Conservation (phyloP, 2,888 invertebrate genomes). For the Oligia latruncula region DNA sequence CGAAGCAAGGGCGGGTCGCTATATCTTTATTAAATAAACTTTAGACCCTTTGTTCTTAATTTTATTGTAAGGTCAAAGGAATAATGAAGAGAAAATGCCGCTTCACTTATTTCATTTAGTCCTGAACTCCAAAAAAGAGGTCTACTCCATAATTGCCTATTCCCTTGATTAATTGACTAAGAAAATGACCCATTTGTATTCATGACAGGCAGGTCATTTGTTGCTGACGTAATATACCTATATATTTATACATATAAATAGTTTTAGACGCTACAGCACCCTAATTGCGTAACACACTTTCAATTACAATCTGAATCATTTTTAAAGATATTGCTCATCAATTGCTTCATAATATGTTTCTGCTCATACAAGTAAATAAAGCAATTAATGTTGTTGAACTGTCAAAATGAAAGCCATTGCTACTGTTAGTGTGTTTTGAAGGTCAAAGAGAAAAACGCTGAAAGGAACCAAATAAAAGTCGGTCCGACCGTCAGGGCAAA, state of each 20-base stretch:
- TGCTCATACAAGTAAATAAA: not conserved
- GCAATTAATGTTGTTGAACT: not conserved
- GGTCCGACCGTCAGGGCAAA: not conserved
- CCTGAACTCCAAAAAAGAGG: constrained; percentile 24
- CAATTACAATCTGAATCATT: too few relatives aligned
- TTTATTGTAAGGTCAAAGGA: constrained; percentile 12
- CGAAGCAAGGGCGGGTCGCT: not conserved
- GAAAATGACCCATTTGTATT: constrained; percentile 44
- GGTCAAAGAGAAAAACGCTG: not conserved
- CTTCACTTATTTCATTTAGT: constrained; percentile 47
- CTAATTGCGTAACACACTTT: not conserved
- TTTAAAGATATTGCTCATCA: not conserved
- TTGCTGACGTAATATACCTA: not conserved
- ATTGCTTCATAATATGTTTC: not conserved
- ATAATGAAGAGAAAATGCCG: constrained; percentile 29
- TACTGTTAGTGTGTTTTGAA: too few relatives aligned
- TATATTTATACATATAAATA: too few relatives aligned
- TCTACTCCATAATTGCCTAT: constrained; percentile 26
- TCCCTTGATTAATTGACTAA: constrained; percentile 46
- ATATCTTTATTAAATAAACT: not conserved
- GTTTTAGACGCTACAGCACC: too few relatives aligned
- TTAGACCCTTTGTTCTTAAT: constrained; percentile 7
- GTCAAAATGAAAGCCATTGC: not conserved
- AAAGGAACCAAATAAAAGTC: not conserved
- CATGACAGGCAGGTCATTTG: constrained; percentile 6